Evolutionary conservation across 1,140 invertebrate genomes (phyloP), one percentile per base, ranked within the genome.

Genomic region (Arctopsyche grandis): DNA sequence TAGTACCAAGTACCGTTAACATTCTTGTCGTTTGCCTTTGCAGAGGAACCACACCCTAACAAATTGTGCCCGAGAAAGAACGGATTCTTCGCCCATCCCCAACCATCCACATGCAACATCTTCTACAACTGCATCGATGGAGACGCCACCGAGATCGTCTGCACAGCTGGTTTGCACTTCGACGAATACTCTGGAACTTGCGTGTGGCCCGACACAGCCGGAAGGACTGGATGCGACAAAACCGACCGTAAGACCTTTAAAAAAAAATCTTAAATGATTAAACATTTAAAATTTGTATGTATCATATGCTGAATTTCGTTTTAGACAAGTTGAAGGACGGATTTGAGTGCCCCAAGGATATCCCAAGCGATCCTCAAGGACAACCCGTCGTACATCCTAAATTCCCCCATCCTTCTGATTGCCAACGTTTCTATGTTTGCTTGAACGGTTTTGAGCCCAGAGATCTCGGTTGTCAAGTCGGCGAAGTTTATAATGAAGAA

Each of bases 71-170:
- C 95, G 5, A 90, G 95, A 78, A 90, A 91, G 83, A 96, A 96
- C 85, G 96, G 96, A 5, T 96, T 96, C 90, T 97, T 96, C 87
- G 93, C 94, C 1, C 94, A 97, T 88, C 94, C 94, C 3, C 94
- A 96, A 82, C 86, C 92, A 10, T 85, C 91, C 0, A 90, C 95
- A 1, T 97, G 96, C 89, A 93, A 96, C 84, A 86, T 95, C 69
- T 97, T 97, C 90, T 96, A 91, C 89, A 96, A 96, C 86, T 97
- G 96, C 85, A 96, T 96, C 82, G 93, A 96, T 75, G 95, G 96
- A 21, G 93, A 94, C 38, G 90, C 92, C 38, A 93, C 91, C 48
- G 93, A 95, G 85, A 94, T 93, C 83, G 93, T 91, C 48, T 97
- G 96, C 85, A 95, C 95, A 0, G 91, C 93, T 79, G 94, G 95